These are phyloP conservation scores for Athene cunicularia DNA, from an alignment of 2,113 vertebrate species.

Conservation along the genomic window DNA sequence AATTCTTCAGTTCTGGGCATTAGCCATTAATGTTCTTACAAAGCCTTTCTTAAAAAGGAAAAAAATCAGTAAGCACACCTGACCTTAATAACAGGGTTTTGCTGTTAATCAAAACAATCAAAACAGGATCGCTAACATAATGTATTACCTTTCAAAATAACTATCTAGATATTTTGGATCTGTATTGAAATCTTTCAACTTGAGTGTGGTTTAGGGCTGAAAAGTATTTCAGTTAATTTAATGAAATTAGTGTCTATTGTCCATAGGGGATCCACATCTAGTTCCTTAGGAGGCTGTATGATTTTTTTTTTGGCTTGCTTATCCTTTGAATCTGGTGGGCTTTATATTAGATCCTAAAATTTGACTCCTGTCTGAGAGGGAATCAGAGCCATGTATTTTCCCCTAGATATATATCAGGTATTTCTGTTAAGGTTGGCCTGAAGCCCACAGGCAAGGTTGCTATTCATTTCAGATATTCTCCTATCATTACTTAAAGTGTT, in stretches of 20 bases:
- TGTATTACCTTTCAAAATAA: slow-evolving; percentile 1
- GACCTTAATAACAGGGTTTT: background rate
- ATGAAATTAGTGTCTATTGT: background rate
- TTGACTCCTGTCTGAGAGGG: background rate
- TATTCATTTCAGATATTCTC: background rate
- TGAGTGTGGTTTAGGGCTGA: background rate
- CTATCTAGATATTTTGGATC: background rate
- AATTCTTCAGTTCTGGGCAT: background rate
- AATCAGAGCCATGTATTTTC: background rate
- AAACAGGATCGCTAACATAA: slow-evolving; percentile 2
- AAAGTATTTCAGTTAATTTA: background rate
- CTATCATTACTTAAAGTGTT: background rate
- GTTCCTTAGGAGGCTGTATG: background rate
- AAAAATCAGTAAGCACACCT: slow-evolving; percentile 39
- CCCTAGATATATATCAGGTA: background rate
- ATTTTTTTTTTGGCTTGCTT: background rate
- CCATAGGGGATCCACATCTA: background rate
- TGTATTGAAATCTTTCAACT: background rate
- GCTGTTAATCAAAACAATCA: slow-evolving; percentile 47
- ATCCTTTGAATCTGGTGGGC: background rate
- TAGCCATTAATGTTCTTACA: slow-evolving; percentile 15
- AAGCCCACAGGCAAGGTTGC: background rate
- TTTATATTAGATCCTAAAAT: background rate
- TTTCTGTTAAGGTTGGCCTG: background rate
- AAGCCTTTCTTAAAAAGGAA: slow-evolving; percentile 4